Percentiles rank a stretch among this genome's conserved stretches.
These are phyloP conservation scores for Pelobates cultripes DNA, from an alignment of 2,797 vertebrate genomes.

Conservation along the genomic window DNA sequence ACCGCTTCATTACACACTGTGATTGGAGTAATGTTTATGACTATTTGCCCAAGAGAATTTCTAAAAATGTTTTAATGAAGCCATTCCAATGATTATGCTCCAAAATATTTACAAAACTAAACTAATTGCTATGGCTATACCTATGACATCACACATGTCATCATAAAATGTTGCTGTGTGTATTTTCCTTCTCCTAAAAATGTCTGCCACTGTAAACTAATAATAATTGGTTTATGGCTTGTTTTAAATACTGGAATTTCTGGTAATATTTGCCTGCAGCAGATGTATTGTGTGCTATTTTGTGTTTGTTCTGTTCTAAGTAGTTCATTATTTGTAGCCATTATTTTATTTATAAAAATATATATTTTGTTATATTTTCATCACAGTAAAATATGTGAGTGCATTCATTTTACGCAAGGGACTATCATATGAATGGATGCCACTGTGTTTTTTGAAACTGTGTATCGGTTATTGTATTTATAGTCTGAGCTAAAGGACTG, in stretches of 20 bases:
- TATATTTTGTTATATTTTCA: too few species aligned
- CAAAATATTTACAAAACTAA: conserved; percentile 39
- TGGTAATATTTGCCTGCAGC: conserved; percentile 14
- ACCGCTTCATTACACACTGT: not conserved
- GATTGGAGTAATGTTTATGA: conserved; percentile 8
- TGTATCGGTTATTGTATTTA: conserved; percentile 29
- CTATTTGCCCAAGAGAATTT: conserved; percentile 9
- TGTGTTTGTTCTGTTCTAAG: conserved; percentile 9
- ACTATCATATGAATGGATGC: conserved; percentile 41
- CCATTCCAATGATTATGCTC: conserved; percentile 8
- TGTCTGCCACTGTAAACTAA: conserved; percentile 46
- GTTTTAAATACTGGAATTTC: conserved; percentile 22
- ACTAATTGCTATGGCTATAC: conserved; percentile 35
- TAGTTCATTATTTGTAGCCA: not conserved
- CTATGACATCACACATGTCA: conserved; percentile 30
- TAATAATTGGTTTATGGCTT: conserved; percentile 36
- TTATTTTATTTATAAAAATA: too few species aligned
- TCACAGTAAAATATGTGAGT: not conserved
- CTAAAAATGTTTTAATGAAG: conserved; percentile 24
- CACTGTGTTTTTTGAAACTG: conserved; percentile 27
- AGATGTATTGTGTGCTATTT: conserved; percentile 18
- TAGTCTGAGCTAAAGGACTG: not conserved
- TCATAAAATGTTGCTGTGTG: conserved; percentile 40
- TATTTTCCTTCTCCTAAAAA: conserved; percentile 41
- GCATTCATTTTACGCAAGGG: conserved; percentile 1